These are phyloP conservation scores for Sphecodes monilicornis DNA, from an alignment of 2,888 invertebrate species.

Conservation along the genomic window DNA sequence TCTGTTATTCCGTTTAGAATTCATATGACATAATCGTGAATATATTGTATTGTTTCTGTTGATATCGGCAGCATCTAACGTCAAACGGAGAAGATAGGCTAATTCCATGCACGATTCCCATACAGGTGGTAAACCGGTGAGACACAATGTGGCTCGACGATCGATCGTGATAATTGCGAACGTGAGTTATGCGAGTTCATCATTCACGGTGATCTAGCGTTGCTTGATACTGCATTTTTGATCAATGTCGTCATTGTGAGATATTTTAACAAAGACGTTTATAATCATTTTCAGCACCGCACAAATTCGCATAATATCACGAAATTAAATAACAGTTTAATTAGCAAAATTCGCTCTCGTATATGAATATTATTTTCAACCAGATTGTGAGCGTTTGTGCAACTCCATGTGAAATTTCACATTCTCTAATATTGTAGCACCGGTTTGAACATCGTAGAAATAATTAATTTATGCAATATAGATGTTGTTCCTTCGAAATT, in stretches of 20 bases:
- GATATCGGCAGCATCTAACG: neutral
- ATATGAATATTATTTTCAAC: neutral
- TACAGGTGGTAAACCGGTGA: slow-evolving; percentile 45
- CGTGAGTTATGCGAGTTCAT: slow-evolving; percentile 52
- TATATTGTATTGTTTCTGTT: neutral
- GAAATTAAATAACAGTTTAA: neutral
- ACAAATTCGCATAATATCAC: neutral
- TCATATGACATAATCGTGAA: neutral
- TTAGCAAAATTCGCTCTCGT: neutral
- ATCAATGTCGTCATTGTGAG: slow-evolving; percentile 31
- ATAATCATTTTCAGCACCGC: neutral
- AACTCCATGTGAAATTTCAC: slow-evolving; percentile 1
- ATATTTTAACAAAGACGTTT: slow-evolving; percentile 31
- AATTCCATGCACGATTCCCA: slow-evolving; percentile 39
- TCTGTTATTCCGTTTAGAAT: neutral
- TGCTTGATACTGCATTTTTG: slow-evolving; percentile 31
- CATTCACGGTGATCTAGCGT: slow-evolving; percentile 17
- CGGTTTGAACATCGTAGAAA: neutral
- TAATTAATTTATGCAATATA: neutral
- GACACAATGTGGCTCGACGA: slow-evolving; percentile 58
- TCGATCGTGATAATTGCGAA: slow-evolving; percentile 52
- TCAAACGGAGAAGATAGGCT: slow-evolving; percentile 7
- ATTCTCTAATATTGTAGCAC: neutral
- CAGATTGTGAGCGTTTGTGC: neutral
- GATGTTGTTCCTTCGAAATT: neutral